Evolutionary conservation across 2,888 invertebrate genomes (phyloP), one percentile per base, ranked within the genome.

Genomic region (Tetragonula carbonaria): DNA sequence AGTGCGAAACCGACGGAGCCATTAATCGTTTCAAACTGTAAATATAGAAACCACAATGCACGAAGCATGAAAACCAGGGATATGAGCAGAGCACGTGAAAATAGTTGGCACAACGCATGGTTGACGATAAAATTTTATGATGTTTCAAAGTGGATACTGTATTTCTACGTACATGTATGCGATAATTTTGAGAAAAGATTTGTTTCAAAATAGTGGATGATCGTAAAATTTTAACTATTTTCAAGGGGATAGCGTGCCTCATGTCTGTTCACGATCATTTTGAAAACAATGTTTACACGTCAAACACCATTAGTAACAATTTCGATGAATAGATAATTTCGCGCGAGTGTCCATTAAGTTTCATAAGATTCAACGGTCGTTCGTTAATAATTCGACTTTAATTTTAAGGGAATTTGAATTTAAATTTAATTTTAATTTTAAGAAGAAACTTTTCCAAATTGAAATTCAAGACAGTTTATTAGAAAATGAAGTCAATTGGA

Each of bases 31-130:
- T 51, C 1, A 14, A 63, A 63, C n/a, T n/a, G 63, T 74, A 74
- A 74, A 74, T 74, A 74, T 74, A 74, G 73, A 62, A 51, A 50
- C 51, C 21, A 63, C 51, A 63, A 63, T 51, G 51, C 73, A 16
- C 16, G 51, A 28, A 51, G 63, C 73, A n/a, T 62, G 0, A 63
- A 74, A n/a, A 62, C 50, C n/a, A 6, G 13, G 21, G 4, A 28
- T 63, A 63, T 50, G 50, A 63, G 51, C 62, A 33, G 63, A 63
- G 73, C 0, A 21, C 8, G 21, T 33, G 51, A 51, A 14, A 50
- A 51, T 33, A 74, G 45, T 63, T 74, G 73, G 73, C 73, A 63
- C 73, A 13, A 63, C 16, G 33, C 63, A 8, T 63, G 33, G 18
- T n/a, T 51, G 13, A 33, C 33, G 21, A 63, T 65, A 38, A 74